Conservation (phyloP, 2,113 vertebrate genomes). For the Antechinus stuartii region DNA sequence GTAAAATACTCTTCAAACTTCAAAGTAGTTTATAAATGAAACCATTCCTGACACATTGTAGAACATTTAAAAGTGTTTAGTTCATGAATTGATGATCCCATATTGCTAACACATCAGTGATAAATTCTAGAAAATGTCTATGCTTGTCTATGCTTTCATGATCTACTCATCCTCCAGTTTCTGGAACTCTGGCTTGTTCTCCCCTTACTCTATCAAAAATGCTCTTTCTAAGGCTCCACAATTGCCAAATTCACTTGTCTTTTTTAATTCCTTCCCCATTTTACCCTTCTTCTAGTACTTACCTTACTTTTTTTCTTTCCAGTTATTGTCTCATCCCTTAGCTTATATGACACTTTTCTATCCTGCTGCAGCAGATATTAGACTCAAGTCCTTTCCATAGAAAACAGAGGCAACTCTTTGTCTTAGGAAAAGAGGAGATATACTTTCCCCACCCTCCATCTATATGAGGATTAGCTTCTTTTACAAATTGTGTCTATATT, state of each 20-base stretch:
- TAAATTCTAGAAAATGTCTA: background rate
- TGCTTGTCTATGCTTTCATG: background rate
- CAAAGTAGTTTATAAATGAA: background rate
- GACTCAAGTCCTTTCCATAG: background rate
- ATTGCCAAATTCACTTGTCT: background rate
- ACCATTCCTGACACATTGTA: background rate
- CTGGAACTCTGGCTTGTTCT: background rate
- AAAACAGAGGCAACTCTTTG: background rate
- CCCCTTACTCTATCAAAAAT: background rate
- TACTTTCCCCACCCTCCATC: background rate
- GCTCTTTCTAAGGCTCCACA: background rate
- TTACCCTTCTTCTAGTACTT: background rate
- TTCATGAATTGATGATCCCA: background rate
- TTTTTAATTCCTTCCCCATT: background rate
- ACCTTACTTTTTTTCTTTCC: background rate
- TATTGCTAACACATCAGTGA: background rate
- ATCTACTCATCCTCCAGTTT: background rate
- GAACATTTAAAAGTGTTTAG: background rate
- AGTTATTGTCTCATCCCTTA: background rate
- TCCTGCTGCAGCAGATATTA: background rate
- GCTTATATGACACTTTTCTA: background rate
- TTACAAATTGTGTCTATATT: background rate
- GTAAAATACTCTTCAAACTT: background rate
- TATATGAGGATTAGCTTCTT: background rate
- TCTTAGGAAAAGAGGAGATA: background rate